Base-by-base conservation (phyloP, 2,888 invertebrate species). In the Diarsia rubi region DNA sequence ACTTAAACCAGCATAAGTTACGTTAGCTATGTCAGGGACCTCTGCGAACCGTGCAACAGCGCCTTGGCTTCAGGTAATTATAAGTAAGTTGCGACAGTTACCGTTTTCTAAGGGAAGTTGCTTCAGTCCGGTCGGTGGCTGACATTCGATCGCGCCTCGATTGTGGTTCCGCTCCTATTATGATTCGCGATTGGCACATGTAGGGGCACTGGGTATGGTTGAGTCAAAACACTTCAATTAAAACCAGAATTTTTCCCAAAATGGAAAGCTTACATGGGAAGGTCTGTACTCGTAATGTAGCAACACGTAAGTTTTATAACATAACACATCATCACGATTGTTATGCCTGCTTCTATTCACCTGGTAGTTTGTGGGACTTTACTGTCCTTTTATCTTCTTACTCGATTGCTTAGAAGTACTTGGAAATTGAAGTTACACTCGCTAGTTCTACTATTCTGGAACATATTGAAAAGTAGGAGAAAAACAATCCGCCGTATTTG, bases 91-190 rank as follows among this genome's bases (percentile, higher is more conserved):
- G 85, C 86, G 67, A 79, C 84, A 82, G 78, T 78, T 72, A 65
- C 68, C 70, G 86, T 85, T 90, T 88, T 89, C 89, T 88, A 89
- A 85, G 87, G 90, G 90, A 90, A 88, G 87, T 90, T 90, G 90
- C 90, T 68, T 71, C 87, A 82, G 74, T 47, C 42, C 19, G 19
- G 62, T 37, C 67, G 64, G 6, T 65, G 57, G 62, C 86, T 86
- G 81, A 84, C 82, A 81, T 72, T 81, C 77, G 86, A 82, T 82
- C 75, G 79, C 60, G 49, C 24, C 60, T 69, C 27, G 83, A 84
- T 85, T 73, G 82, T 86, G 67, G 78, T 84, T 86, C 77, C 84
- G 85, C 76, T 86, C 80, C 72, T 84, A 80, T 78, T 84, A 66
- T 59, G 69, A 69, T 78, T 64, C 24, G 64, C 67, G 67, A 63